Conservation (phyloP, 2,888 invertebrate species). For the Oconnorella tubifera region DNA sequence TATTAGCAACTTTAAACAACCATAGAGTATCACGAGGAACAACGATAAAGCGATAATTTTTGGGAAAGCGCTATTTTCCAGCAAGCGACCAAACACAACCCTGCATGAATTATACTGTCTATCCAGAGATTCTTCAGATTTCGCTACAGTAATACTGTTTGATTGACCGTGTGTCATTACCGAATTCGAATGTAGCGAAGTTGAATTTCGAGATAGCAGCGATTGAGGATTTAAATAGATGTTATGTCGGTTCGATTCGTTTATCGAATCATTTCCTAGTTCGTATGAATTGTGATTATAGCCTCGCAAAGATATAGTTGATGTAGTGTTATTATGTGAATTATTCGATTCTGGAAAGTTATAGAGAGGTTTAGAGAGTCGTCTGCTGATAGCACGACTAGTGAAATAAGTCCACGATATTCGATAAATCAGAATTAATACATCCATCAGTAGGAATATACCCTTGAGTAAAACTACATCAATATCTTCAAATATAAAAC, state of each 20-base stretch:
- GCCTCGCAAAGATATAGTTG: background rate
- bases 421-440: background rate
- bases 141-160: no score
- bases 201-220: background rate
- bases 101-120: background rate
- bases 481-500: background rate
- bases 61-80: slow-evolving; percentile 24
- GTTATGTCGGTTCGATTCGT: background rate
- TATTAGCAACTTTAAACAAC: slow-evolving; percentile 14
- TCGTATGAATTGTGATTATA: background rate
- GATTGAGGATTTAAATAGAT: background rate
- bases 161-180: no score
- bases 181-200: background rate
- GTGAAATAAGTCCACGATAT: background rate
- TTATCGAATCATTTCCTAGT: background rate
- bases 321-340: background rate
- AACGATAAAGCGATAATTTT: slow-evolving; percentile 29
- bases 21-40: slow-evolving; percentile 28
- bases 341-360: background rate
- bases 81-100: slow-evolving; percentile 9
- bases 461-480: background rate
- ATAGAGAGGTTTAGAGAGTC: background rate
- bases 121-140: background rate
- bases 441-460: background rate
- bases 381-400: background rate